These are phyloP conservation scores for Acrobasis suavella DNA, from an alignment of 2,888 invertebrate genomes.

Conservation along the genomic window DNA sequence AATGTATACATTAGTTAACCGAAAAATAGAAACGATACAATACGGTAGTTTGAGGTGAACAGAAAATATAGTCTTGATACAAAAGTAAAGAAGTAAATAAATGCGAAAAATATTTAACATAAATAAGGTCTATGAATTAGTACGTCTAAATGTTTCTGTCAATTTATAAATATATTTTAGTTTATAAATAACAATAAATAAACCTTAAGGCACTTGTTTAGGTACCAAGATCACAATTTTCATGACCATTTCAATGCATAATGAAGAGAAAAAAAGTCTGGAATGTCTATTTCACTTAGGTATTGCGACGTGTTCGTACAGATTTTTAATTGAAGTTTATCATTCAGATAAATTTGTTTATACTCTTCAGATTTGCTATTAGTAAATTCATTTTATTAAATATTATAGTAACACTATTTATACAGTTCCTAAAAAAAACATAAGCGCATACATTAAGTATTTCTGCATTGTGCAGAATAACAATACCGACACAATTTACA, in stretches of 20 bases:
- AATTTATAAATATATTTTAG: conserved; percentile 75
- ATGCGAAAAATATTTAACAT: conserved; percentile 54
- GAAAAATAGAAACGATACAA: neutral
- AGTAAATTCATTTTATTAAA: conserved; percentile 44
- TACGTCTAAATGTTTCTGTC: conserved; percentile 65
- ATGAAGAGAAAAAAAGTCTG: conserved; percentile 62
- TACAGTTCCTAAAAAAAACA: conserved; percentile 72
- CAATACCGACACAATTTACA: conserved; percentile 82
- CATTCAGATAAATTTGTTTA: conserved; percentile 14
- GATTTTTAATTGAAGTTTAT: neutral
- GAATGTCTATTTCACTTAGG: conserved; percentile 69
- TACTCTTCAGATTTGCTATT: conserved; percentile 59
- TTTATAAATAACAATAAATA: conserved; percentile 80
- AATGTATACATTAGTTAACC: neutral
- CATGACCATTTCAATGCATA: conserved; percentile 60
- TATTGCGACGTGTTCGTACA: conserved; percentile 24
- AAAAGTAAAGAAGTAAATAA: conserved; percentile 43
- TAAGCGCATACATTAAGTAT: conserved; percentile 82
- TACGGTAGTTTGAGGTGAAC: too few species aligned
- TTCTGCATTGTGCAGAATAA: conserved; percentile 83
- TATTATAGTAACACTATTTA: conserved; percentile 52
- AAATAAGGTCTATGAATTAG: conserved; percentile 28
- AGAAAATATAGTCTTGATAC: conserved; percentile 23
- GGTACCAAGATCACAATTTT: conserved; percentile 79
- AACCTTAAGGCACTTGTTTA: conserved; percentile 79